Percentiles rank a stretch among this genome's conserved stretches.
Conservation (phyloP, 2,888 invertebrate species). For the Rhodophaea formosa region DNA sequence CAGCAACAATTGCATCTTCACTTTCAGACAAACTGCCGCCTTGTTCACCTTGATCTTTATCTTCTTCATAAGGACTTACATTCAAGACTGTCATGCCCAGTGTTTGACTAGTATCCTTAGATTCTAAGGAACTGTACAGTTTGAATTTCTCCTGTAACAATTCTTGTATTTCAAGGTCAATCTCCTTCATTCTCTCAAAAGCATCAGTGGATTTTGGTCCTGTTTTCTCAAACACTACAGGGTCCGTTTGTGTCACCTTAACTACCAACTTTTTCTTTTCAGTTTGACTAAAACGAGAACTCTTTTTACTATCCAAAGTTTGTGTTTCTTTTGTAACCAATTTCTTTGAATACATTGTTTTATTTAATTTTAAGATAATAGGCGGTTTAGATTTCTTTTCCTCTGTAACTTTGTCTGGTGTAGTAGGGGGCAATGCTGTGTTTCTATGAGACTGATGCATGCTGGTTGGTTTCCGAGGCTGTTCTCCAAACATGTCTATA, state of each 20-base stretch:
- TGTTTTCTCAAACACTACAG: constrained; percentile 34
- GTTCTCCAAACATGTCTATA: constrained; percentile 66
- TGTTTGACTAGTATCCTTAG: constrained; percentile 50
- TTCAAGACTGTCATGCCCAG: constrained; percentile 71
- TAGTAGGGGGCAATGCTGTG: constrained; percentile 41
- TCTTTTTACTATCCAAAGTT: constrained; percentile 39
- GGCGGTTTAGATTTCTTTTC: constrained; percentile 39
- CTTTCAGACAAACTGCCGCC: constrained; percentile 22
- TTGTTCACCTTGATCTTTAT: constrained; percentile 25
- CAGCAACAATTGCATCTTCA: constrained; percentile 60
- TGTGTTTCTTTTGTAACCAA: constrained; percentile 50
- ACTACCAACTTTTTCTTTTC: constrained; percentile 38
- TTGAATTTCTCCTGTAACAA: constrained; percentile 81
- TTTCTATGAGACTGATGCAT: constrained; percentile 61
- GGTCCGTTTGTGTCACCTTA: constrained; percentile 56
- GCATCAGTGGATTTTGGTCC: constrained; percentile 49
- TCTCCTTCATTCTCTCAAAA: constrained; percentile 81
- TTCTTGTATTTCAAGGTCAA: constrained; percentile 81
- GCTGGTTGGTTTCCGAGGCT: constrained; percentile 48
- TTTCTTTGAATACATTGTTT: constrained; percentile 41
- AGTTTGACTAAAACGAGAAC: constrained; percentile 50
- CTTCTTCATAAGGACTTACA: constrained; percentile 45
- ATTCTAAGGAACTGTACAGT: constrained; percentile 76
- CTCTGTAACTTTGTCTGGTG: constrained; percentile 37
- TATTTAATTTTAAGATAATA: constrained; percentile 36